Evolutionary conservation across 2,113 vertebrate genomes (phyloP).

Genomic region (Microtus richardsoni): DNA sequence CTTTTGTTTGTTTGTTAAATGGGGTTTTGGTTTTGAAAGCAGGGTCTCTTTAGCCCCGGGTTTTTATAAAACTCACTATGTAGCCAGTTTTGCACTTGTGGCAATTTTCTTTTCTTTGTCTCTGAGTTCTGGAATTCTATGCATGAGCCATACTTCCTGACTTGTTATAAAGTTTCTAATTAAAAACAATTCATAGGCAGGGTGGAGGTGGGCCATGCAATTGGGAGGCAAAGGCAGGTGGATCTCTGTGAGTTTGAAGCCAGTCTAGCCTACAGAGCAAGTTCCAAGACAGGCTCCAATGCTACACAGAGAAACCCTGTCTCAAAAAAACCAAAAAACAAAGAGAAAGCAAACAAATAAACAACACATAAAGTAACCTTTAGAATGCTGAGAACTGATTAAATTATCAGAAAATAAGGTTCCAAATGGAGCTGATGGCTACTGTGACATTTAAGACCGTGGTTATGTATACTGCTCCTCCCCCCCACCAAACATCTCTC

Average conservation of each 20-base stretch:
- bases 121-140: neutral
- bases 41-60: neutral
- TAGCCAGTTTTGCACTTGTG: neutral
- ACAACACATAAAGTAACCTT: neutral
- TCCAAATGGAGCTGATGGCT: neutral
- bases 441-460: neutral
- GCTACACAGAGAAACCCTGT: no score
- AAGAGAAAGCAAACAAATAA: no score
- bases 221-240: no score
- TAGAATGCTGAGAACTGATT: neutral
- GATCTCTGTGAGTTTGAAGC: no score
- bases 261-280: no score
- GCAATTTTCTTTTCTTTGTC: neutral
- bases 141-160: neutral
- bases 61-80: neutral
- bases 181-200: neutral
- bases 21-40: neutral
- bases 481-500: neutral
- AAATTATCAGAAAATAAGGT: conserved; percentile 26
- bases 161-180: neutral
- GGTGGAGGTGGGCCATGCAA: no score
- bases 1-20: neutral
- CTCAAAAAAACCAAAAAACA: no score
- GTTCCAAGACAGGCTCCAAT: no score
- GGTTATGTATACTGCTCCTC: neutral